These are phyloP conservation scores for Sebastes melanostomus DNA, from an alignment of 2,797 vertebrate genomes.

Conservation along the genomic window DNA sequence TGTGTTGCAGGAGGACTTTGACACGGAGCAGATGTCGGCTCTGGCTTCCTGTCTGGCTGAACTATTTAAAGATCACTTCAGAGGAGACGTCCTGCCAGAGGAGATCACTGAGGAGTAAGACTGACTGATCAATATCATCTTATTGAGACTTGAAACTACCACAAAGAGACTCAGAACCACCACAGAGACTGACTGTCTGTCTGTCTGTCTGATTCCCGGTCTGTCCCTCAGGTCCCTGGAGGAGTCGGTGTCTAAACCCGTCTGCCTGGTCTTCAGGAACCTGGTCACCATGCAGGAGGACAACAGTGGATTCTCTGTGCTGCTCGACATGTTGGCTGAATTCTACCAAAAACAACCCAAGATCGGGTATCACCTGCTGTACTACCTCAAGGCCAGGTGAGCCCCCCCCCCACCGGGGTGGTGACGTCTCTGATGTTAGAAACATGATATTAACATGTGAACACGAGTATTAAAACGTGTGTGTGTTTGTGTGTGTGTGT, in stretches of 20 bases:
- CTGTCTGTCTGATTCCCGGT: not conserved
- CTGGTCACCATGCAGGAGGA: conserved; percentile 98
- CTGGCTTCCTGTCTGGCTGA: conserved; percentile 94
- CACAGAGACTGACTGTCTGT: not conserved
- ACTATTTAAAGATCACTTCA: conserved; percentile 95
- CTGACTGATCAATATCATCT: not conserved
- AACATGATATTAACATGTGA: not conserved
- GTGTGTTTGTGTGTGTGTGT: conserved; percentile 1
- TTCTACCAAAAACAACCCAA: conserved; percentile 98
- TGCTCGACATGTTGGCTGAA: conserved; percentile 93
- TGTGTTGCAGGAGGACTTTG: conserved; percentile 91
- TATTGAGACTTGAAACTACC: not conserved
- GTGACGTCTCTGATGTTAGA: not conserved
- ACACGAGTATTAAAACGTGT: not conserved
- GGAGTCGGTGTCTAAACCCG: conserved; percentile 94
- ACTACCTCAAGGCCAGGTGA: conserved; percentile 88
- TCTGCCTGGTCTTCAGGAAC: conserved; percentile 95
- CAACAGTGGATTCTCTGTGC: conserved; percentile 93
- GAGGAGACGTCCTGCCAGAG: conserved; percentile 93
- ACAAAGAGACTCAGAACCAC: not conserved
- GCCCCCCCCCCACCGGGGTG: not conserved
- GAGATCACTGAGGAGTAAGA: conserved; percentile 95
- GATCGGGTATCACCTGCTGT: conserved; percentile 96
- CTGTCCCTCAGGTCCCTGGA: conserved; percentile 85
- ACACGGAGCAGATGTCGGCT: conserved; percentile 91